Evolutionary conservation across 2,888 invertebrate species (phyloP), one percentile per base, ranked within the genome.

Genomic region (Andrena camellia): DNA sequence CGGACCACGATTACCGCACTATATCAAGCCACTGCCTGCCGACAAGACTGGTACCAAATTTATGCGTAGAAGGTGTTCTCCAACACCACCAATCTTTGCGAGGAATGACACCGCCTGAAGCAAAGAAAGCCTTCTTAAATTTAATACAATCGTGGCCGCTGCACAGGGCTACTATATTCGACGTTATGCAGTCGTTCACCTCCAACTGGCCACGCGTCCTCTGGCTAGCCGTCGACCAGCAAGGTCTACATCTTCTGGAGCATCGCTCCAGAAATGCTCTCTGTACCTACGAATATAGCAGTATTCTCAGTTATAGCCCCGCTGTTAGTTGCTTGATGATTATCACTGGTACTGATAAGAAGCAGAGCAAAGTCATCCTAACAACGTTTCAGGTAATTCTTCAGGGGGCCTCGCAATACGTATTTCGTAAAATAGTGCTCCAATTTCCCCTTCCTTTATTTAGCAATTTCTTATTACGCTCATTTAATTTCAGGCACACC

Each of bases 111-210:
- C 96, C 98, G 0, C 96, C 97, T 8, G 97, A 98, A 92, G 98
- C 99, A 29, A 98, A 99, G 94, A 97, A 98, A 93, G 97, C 98
- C 8, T 98, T 99, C 93, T 96, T 99, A 71, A 98, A 98, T 92
- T 95, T 99, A 29, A 98, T 99, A 84, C 97, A 97, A 93, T 97
- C 97, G 85, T 99, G 99, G 99, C 98, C 98, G 42, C 95, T 99
- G 73, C 98, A 98, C 86, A 96, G 97, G 87, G 98, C 99, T 20
- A 98, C 98, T 66, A 97, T 99, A 91, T 99, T 98, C 93, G 98
- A 99, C 94, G 99, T 99, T 59, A 98, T 98, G 97, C 99, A 99
- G 97, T 98, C 98, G 13, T 99, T 98, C 94, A 98, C 99, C 17
- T 98, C 98, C 33, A 98, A 98, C 94, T 98, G 99, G 98, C 99